Base-by-base conservation (phyloP, 2,888 invertebrate species). In the Oscheius sp. region DNA sequence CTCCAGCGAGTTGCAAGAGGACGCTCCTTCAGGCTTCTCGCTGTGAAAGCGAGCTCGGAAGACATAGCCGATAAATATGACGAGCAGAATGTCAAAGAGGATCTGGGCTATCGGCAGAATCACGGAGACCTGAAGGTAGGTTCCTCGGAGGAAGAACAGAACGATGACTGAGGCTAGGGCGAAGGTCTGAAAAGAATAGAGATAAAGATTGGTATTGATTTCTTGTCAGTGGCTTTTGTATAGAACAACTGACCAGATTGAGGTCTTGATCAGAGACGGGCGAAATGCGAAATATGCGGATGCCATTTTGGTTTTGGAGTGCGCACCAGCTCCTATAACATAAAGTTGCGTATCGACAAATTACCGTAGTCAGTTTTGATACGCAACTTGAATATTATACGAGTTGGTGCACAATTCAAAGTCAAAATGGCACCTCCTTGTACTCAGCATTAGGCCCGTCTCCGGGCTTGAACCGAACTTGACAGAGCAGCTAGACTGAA, bases 1-100 rank as follows among this genome's bases (percentile, higher is more conserved):
- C 57, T 81, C 82, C 21, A 82, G 73, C 2, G 78, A 77, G 42
- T 79, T 70, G n/a, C 79, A 81, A 2, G 81, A 79, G 51, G 78
- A 78, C n/a, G 42, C 7, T 9, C 74, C 76, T n/a, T 74, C 63
- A 2, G 76, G 78, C 5, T 73, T 73, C 70, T 79, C 78, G 0
- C 72, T 70, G 2, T 79, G 76, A 59, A 78, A 77, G 1, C 80
- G 78, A 1, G 78, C 73, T 65, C 82, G 76, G 68, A 70, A 80
- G 66, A 68, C n/a, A 29, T 55, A 68, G 37, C 37, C 53, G 13
- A 68, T 9, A 29, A 68, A 68, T 2, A 68, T 33, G 35, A 68
- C 35, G 33, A 53, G 53, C 53, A 53, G 29, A 21, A 68, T 68
- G n/a, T 33, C 35, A 21, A 68, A 42, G 37, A 70, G 21, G 51